phyloP scores from a whole-genome alignment of 2,888 invertebrate genomes.

The Monoplex corrugatus region DNA sequence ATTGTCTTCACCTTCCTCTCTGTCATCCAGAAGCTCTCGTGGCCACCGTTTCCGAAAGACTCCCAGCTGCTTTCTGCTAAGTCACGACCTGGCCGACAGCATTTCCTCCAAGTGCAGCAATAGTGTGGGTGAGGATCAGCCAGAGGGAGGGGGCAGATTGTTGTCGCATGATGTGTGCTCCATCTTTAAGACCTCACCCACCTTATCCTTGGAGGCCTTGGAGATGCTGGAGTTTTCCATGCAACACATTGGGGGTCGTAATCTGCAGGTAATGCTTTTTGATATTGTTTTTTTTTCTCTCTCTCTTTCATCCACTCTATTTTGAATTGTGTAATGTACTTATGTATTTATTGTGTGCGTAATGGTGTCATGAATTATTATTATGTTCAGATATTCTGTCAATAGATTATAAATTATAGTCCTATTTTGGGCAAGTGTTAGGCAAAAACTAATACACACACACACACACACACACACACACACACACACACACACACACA shows the following conservation, averaged over 20 bases:
- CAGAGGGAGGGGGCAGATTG: slow-evolving; percentile 10
- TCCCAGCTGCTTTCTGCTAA: slow-evolving; percentile 23
- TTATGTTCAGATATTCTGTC: too few species aligned
- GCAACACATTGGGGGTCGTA: neutral
- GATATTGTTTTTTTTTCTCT: neutral
- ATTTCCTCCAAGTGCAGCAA: neutral
- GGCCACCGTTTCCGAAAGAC: neutral
- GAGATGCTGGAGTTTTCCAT: slow-evolving; percentile 34
- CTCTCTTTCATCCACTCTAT: neutral
- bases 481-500: slow-evolving; percentile 23
- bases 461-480: slow-evolving; percentile 20
- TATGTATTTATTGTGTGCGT: too few species aligned
- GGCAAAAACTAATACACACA: neutral
- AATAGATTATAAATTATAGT: too few species aligned
- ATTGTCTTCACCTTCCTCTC: neutral
- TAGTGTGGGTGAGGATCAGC: neutral
- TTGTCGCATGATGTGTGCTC: slow-evolving; percentile 23
- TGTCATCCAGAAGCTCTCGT: neutral
- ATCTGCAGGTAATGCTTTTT: neutral
- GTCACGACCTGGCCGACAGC: neutral
- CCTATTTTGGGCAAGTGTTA: too few species aligned
- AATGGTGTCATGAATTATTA: too few species aligned
- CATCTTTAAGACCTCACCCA: slow-evolving; percentile 13
- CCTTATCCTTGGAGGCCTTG: slow-evolving; percentile 1
- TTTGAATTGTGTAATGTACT: too few species aligned